Percentiles rank a stretch among this genome's conserved stretches.
These are phyloP conservation scores for Drosophila maculinotata DNA, from an alignment of 2,888 invertebrate species.

Conservation along the genomic window DNA sequence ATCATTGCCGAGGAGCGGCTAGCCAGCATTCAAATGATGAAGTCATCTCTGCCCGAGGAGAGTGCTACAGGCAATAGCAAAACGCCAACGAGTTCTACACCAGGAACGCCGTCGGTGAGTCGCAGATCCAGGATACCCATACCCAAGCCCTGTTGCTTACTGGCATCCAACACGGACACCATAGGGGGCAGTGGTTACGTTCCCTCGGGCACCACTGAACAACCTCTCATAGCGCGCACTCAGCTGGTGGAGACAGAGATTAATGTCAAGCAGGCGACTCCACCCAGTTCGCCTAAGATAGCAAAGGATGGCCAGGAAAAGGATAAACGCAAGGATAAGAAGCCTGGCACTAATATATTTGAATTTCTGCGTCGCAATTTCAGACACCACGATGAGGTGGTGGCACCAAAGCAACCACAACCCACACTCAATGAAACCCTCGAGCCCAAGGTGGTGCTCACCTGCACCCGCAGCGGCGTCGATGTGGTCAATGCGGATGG, in stretches of 20 bases:
- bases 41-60: constrained; percentile 59
- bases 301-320: constrained; percentile 20
- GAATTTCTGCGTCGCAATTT: constrained; percentile 85
- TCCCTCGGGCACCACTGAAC: constrained; percentile 47
- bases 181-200: constrained; percentile 68
- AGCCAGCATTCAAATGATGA: constrained; percentile 73
- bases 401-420: constrained; percentile 53
- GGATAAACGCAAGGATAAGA: constrained; percentile 60
- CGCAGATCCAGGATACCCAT: constrained; percentile 79
- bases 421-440: constrained; percentile 52
- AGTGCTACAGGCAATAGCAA: neutral
- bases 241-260: constrained; percentile 83
- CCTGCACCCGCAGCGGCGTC: constrained; percentile 67
- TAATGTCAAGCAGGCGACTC: constrained; percentile 81
- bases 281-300: constrained; percentile 71
- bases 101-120: constrained; percentile 63
- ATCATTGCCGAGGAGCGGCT: constrained; percentile 81
- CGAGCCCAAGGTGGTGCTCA: constrained; percentile 55
- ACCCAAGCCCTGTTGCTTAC: constrained; percentile 71
- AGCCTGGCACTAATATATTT: constrained; percentile 84
- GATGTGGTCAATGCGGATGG: constrained; percentile 75
- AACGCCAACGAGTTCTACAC: constrained; percentile 33
- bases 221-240: constrained; percentile 80
- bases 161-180: constrained; percentile 73
- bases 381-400: constrained; percentile 70